Base-by-base conservation (phyloP, 2,113 vertebrate species). In the Tyrannus savana region DNA sequence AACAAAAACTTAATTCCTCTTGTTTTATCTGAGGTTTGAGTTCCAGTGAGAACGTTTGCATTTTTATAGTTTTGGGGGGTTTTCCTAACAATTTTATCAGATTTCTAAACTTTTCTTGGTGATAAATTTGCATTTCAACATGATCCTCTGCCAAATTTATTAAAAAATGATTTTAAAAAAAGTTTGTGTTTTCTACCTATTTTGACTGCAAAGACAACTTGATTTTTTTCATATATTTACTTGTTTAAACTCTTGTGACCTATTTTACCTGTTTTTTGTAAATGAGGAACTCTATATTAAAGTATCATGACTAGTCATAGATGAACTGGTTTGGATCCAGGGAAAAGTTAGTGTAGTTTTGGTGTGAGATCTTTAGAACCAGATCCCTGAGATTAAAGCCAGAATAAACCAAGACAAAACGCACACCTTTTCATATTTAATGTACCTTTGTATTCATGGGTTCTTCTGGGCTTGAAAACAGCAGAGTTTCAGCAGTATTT, bases 81-180 rank as follows among this genome's bases (percentile, higher is more conserved):
- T 82, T 95, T 74, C 42, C 84, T 92, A 74, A 96, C 19, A 10
- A 75, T 82, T 90, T 85, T 62, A 79, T 74, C 67, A 62, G 77
- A 85, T 94, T 95, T 89, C 89, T 96, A 66, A 85, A 89, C 84
- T 90, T 92, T 94, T 79, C 94, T 82, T 80, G 89, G 64, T 95
- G 94, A 83, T 78, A 92, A 92, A 91, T 78, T 84, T 95, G 52
- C 53, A 19, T 95, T 95, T 95, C 89, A 90, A 74, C 31, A 16
- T 87, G 79, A 81, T 76, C 64, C 72, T 95, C 95, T 98, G 97
- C 97, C 95, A 96, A 97, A 97, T 96, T 76, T 56, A 92, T 95
- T 96, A 91, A 96, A 96, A 87, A 71, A 18, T 33, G n/a, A 71
- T 85, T 93, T 92, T 35, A 0, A 24, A 69, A 91, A 90, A 60